Percentiles rank a stretch among this genome's conserved stretches.
Evolutionary conservation across 2,113 vertebrate genomes (phyloP).

Genomic region (Corythoichthys haematopterus): DNA sequence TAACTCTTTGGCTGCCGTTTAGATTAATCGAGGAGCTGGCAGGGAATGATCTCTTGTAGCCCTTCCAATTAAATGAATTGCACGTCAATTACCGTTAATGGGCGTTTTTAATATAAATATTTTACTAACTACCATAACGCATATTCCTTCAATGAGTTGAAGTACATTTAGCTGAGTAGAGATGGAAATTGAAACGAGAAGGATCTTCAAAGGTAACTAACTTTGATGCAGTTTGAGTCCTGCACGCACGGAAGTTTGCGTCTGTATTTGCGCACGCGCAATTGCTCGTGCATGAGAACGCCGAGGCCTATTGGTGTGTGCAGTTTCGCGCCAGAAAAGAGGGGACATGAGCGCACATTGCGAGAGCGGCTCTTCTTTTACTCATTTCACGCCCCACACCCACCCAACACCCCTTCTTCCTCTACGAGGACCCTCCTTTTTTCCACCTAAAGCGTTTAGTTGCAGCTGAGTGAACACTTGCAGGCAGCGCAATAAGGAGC

Average conservation of each 20-base stretch:
- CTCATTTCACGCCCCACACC: conserved; percentile 98
- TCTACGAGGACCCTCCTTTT: conserved; percentile 81
- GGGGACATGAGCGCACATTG: conserved; percentile 91
- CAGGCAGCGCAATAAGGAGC: conserved; percentile 90
- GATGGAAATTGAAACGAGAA: no score
- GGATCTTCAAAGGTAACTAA: not conserved
- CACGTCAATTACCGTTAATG: no score
- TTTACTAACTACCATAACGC: no score
- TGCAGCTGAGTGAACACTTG: conserved; percentile 98
- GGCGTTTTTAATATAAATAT: no score
- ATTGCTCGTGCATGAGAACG: not conserved
- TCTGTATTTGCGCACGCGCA: conserved; percentile 66
- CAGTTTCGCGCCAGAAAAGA: conserved; percentile 43
- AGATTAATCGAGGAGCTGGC: no score
- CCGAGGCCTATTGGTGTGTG: conserved; percentile 9
- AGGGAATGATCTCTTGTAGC: no score
- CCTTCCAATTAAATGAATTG: no score
- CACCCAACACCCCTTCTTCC: not conserved
- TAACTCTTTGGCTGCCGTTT: no score
- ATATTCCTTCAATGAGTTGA: no score
- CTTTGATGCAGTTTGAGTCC: not conserved
- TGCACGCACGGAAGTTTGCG: not conserved
- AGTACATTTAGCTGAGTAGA: no score
- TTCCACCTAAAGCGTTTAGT: conserved; percentile 99
- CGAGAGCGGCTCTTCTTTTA: conserved; percentile 86